Base-by-base conservation (phyloP, 1,140 invertebrate genomes). In the Myzus persicae region DNA sequence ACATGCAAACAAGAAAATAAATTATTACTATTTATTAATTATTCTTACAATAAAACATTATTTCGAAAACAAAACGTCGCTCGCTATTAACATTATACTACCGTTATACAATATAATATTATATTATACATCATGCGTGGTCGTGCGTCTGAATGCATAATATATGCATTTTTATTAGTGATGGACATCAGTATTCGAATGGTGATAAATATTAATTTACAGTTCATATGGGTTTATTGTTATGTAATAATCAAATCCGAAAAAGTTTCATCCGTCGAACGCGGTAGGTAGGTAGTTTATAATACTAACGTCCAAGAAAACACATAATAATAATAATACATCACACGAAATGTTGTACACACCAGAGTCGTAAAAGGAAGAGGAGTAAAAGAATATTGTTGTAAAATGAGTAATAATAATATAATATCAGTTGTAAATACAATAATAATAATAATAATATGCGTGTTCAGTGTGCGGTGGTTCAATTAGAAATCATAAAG, bases 1-100 rank as follows among this genome's bases (percentile, higher is more conserved):
- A n/a, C 4, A 1, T 31, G 46, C n/a, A 36, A 94, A 94, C 5
- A 85, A 87, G 59, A 82, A 24, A 90, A 91, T 36, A 76, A 76
- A 24, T 36, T 31, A 44, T 26, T 84, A 46, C 14, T 82, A 51
- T 67, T 20, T 82, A 91, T 81, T 42, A n/a, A 82, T 67, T 31
- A 81, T 22, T 40, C 26, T 11, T 59, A 40, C 24, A 40, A 44
- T 54, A 90, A 22, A 18, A 76, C 14, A 76, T 76, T 20, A 76
- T n/a, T 76, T 76, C 51, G 36, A 54, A 90, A 87, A 87, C 84
- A 4, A 85, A 44, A 42, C 26, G 11, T n/a, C 11, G 38, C 36
- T 82, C 2, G 20, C 36, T n/a, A n/a, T 11, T 59, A 59, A 31
- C 14, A 76, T n/a, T 26, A n/a, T 31, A 59, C 11, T 51, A 51